Evolutionary conservation across 2,888 invertebrate species (phyloP), one percentile per base, ranked within the genome.

Genomic region (Sycophila texana): DNA sequence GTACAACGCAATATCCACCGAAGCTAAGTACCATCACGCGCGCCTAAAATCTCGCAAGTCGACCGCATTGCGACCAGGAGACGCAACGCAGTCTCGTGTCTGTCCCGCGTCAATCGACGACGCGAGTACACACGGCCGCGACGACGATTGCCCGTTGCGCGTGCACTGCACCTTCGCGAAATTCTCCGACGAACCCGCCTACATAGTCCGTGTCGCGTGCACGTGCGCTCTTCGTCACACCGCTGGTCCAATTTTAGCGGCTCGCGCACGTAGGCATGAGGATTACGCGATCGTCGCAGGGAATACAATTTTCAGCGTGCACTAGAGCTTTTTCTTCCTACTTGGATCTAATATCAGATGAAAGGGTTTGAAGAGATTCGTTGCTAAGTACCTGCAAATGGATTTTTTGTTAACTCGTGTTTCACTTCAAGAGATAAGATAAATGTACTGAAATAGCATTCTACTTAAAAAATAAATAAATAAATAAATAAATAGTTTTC

Each of bases 171-270:
- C 53, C 53, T 53, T 53, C 53, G 14, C 53, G 53, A 39, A 39
- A 39, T 39, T 39, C 39, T 39, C 39, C 53, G 53, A 53, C n/a
- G 53, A 13, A 4, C n/a, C 14, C 53, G n/a, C 53, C 16, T n/a
- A 53, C 53, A n/a, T n/a, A n/a, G n/a, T 5, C 53, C 14, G 14
- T 16, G 53, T 53, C 14, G 12, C 39, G 63, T 30, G 63, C n/a
- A 18, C 30, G 26, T 61, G 30, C 26, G 30, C 30, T 26, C 63
- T 2, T n/a, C 39, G 63, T 63, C 63, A 16, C 26, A 7, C 22
- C 83, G 82, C 79, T 80, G 81, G 82, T 82, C 82, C 84, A 84
- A 84, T 81, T 82, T 83, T 83, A 84, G 80, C 81, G 22, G 14
- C 49, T 66, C 75, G 26, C 49, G 49, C 39, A 30, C 66, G 77